Evolutionary conservation across 92 coral and sea anemone species (phyloP).

Genomic region (Heteractis magnifica): DNA sequence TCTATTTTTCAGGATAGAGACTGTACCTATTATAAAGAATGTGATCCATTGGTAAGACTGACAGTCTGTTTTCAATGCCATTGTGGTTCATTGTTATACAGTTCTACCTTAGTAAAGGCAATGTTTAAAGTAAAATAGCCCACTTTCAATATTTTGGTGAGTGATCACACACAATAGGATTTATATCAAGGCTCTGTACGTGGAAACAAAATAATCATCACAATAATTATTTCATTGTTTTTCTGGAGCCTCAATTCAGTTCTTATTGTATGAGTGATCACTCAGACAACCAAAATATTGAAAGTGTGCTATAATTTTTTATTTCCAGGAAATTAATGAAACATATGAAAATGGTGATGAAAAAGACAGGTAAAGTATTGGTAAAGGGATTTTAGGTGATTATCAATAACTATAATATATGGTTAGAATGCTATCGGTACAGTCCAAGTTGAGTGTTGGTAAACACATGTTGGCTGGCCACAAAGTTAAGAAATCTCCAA

Average conservation of each 20-base stretch:
- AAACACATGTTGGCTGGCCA: too few species aligned
- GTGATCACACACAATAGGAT: not conserved
- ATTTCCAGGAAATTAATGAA: not conserved
- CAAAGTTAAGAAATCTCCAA: too few species aligned
- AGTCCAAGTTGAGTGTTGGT: too few species aligned
- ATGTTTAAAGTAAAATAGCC: too few species aligned
- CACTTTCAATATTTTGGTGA: not conserved
- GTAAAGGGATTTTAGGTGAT: not conserved
- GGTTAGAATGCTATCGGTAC: too few species aligned
- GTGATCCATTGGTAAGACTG: slow-evolving; percentile 63
- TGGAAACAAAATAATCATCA: not conserved
- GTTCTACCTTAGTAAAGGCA: too few species aligned
- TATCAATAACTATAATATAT: too few species aligned
- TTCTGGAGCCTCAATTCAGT: too few species aligned
- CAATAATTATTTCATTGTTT: not conserved
- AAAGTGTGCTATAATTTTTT: not conserved
- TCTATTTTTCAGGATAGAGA: slow-evolving; percentile 69
- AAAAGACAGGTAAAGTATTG: not conserved
- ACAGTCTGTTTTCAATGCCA: too few species aligned
- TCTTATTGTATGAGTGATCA: not conserved
- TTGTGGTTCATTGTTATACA: too few species aligned
- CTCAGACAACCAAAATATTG: too few species aligned
- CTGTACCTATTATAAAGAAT: slow-evolving; percentile 78
- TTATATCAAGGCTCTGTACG: too few species aligned
- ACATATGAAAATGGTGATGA: not conserved